phyloP scores from a whole-genome alignment of 2,888 invertebrate species.

The Polymixis flavicincta region DNA sequence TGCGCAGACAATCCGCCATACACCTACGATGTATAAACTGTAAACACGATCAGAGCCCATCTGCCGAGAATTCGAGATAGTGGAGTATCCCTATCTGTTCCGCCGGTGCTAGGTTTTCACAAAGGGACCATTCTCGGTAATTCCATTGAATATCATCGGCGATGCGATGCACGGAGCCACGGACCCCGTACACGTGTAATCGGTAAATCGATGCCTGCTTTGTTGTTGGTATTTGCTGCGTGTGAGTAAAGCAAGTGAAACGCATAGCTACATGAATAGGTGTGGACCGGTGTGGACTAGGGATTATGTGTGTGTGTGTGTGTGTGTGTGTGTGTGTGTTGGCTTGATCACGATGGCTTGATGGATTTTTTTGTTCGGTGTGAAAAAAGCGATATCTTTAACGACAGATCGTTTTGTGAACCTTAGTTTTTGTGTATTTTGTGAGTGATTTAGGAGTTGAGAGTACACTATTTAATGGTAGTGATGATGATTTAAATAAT shows the following conservation, averaged over 20 bases:
- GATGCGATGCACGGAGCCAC: conserved; percentile 58
- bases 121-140: conserved; percentile 64
- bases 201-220: conserved; percentile 69
- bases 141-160: conserved; percentile 64
- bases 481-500: neutral
- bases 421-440: conserved; percentile 30
- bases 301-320: conserved; percentile 46
- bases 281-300: conserved; percentile 12
- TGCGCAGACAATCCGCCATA: neutral
- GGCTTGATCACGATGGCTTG: conserved; percentile 23
- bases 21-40: conserved; percentile 33
- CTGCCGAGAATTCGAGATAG: conserved; percentile 52
- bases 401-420: conserved; percentile 11
- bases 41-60: conserved; percentile 36
- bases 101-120: conserved; percentile 52
- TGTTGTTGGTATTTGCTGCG: conserved; percentile 63
- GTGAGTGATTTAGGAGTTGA: neutral
- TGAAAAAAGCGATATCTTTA: conserved; percentile 29
- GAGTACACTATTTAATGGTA: neutral
- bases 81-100: conserved; percentile 39
- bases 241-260: conserved; percentile 52
- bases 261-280: conserved; percentile 35
- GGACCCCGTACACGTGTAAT: conserved; percentile 64
- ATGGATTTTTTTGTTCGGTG: conserved; percentile 47
- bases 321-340: conserved; percentile 45